These are phyloP conservation scores for Intellagama lesueurii DNA, from an alignment of 2,797 vertebrate genomes.

Conservation along the genomic window DNA sequence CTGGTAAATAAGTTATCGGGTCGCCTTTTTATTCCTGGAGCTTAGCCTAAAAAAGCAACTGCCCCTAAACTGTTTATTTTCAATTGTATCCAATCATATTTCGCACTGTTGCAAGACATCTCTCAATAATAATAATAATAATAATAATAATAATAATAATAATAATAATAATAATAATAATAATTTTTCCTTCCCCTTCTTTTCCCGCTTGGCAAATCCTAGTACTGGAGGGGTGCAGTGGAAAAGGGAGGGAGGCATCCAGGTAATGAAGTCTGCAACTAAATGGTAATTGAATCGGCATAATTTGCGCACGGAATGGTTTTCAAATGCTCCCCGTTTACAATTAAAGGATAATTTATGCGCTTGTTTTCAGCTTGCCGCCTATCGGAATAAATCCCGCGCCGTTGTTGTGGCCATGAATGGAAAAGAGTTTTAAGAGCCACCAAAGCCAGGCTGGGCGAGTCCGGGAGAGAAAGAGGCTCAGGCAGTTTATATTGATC, in stretches of 20 bases:
- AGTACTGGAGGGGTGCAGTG: not conserved
- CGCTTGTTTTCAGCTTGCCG: conserved; percentile 79
- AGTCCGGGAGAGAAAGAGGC: conserved; percentile 58
- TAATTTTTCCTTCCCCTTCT: not conserved
- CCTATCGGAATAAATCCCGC: conserved; percentile 81
- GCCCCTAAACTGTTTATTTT: conserved; percentile 49
- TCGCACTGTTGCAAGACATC: conserved; percentile 70
- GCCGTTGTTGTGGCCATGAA: conserved; percentile 80
- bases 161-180: not conserved
- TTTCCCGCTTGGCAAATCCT: not conserved
- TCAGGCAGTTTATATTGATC: conserved; percentile 80
- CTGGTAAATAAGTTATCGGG: not conserved
- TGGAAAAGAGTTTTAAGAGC: conserved; percentile 77
- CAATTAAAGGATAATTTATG: conserved; percentile 87
- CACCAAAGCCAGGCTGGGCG: conserved; percentile 76
- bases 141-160: not conserved
- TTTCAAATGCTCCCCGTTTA: conserved; percentile 86
- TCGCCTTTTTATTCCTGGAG: conserved; percentile 37
- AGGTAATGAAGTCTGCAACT: conserved; percentile 88
- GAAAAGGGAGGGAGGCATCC: conserved; percentile 66
- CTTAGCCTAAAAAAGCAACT: not conserved
- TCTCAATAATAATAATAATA: no score
- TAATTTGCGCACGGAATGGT: conserved; percentile 86
- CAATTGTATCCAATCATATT: conserved; percentile 47
- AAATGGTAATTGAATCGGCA: conserved; percentile 87